Base-by-base conservation (phyloP, 1,140 invertebrate genomes). In the Brachionus rotundiformis region DNA sequence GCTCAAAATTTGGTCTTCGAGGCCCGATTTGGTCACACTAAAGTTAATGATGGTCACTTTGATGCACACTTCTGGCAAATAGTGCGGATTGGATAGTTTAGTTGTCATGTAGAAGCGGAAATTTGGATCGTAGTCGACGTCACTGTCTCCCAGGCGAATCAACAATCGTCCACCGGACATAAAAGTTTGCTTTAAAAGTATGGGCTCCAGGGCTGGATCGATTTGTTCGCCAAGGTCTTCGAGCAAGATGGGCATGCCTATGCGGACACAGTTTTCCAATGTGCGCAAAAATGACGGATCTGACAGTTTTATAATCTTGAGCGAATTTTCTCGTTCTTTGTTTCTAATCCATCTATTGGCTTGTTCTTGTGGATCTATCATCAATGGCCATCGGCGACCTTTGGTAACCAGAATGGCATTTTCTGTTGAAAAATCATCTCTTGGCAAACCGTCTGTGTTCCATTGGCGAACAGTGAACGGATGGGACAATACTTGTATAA, bases 311-410 rank as follows among this genome's bases (percentile, higher is more conserved):
- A 88, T 85, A 29, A 89, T 85, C 63, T 86, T 86, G 31, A 89
- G 83, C 76, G 87, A 87, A 83, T 88, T 88, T 6, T 83, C 82
- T 82, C 86, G 86, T 83, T 89, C 88, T 87, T 88, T 87, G 80
- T 88, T 89, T 83, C 61, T 65, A 54, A 81, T 73, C 68, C 82
- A 81, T 61, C 54, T 36, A 44, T 29, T 83, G 83, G 92, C 92
- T 89, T 95, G 93, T 86, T 95, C 93, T 86, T 95, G 94, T 0
- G 94, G 94, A 88, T 95, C 94, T 82, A 95, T 94, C 90, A 94
- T 94, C 0, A 95, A 89, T 0, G 94, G 93, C 93, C 94, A 95
- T 16, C 93, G 89, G 25, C 91, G 89, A 0, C 93, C 92, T 59
- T 92, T 90, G 0, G 92, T 95, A 0, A 94, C 93, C 36, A 95